Evolutionary conservation across 1,140 invertebrate species (phyloP).

Genomic region (Bombus confusus): DNA sequence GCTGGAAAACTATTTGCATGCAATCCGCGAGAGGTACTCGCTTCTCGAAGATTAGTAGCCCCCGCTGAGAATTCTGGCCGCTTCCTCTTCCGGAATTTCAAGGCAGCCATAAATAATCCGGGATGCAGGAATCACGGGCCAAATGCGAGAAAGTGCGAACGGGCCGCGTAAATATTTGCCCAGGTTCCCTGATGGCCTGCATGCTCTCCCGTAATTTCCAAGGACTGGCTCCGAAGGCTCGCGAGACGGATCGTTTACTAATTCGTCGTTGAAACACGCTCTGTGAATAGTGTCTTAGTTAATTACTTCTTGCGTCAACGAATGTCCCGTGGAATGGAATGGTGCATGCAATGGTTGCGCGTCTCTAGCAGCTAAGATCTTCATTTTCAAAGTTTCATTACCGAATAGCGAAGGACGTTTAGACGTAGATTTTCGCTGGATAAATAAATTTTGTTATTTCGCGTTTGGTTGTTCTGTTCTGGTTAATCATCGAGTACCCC

Average conservation of each 20-base stretch:
- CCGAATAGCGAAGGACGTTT: not conserved
- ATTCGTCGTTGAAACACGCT: not conserved
- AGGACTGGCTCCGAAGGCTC: not conserved
- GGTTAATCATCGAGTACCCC: too few species aligned
- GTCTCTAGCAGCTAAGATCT: not conserved
- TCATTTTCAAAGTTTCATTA: not conserved
- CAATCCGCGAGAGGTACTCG: not conserved
- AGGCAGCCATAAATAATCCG: conserved; percentile 14
- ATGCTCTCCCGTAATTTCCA: not conserved
- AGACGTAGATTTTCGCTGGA: not conserved
- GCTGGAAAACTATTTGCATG: conserved; percentile 5
- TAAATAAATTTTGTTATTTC: not conserved
- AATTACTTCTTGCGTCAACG: not conserved
- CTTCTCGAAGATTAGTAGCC: not conserved
- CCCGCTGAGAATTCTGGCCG: not conserved
- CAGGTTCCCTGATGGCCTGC: not conserved
- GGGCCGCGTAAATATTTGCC: conserved; percentile 1
- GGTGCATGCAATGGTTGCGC: not conserved
- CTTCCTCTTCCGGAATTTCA: conserved; percentile 25
- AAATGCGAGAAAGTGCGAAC: conserved; percentile 9
- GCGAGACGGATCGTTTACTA: not conserved
- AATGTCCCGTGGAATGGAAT: not conserved
- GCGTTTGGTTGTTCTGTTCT: not conserved
- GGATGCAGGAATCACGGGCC: not conserved
- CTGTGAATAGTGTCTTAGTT: not conserved